Percentiles rank a stretch among this genome's conserved stretches.
Conservation (phyloP, 2,797 vertebrate genomes). For the Hephaestus fuliginosus region DNA sequence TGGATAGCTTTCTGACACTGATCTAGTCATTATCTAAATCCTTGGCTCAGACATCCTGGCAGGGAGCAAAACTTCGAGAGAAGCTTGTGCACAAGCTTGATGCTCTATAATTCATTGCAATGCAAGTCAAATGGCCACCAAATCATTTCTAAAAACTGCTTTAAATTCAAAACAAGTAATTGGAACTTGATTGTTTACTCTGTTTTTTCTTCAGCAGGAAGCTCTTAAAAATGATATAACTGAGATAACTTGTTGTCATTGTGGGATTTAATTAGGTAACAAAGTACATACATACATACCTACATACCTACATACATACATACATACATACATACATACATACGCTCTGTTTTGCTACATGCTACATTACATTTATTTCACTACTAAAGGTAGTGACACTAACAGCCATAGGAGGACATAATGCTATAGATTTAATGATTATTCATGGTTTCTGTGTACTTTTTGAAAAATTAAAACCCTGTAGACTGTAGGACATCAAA, state of each 20-base stretch:
- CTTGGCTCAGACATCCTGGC: conserved; percentile 20
- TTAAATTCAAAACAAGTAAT: neutral
- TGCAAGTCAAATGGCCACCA: conserved; percentile 4
- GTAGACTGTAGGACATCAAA: neutral
- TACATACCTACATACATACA: too few relatives aligned
- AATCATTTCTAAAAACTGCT: neutral
- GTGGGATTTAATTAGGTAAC: neutral
- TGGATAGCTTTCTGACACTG: conserved; percentile 28
- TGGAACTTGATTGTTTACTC: neutral
- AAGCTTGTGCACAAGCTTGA: neutral
- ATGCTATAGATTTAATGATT: neutral
- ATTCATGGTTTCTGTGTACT: neutral
- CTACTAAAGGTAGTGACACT: neutral
- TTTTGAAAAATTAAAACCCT: too few relatives aligned
- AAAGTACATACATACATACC: neutral
- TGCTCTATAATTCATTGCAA: neutral
- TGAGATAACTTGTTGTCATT: neutral
- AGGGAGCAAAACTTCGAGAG: conserved; percentile 7
- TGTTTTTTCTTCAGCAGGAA: neutral
- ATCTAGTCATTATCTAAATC: conserved; percentile 42
- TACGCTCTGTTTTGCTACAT: too few relatives aligned
- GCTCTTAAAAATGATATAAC: neutral
- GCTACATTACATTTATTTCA: neutral
- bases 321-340: too few relatives aligned
- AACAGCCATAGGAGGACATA: neutral